Evolutionary conservation across 1,140 invertebrate genomes (phyloP).

Genomic region (Chironomus tepperi): DNA sequence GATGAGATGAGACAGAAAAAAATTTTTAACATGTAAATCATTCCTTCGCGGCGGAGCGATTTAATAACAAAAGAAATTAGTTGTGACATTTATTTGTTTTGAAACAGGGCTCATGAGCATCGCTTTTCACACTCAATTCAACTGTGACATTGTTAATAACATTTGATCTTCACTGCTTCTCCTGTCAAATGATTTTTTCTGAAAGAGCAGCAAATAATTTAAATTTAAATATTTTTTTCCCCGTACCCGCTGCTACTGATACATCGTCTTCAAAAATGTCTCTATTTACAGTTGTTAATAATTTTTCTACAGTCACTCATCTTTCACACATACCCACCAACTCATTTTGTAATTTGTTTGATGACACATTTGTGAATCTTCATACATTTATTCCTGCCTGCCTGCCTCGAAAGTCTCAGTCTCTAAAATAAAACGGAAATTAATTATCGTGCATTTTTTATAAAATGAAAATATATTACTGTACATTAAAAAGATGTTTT

Average conservation of each 20-base stretch:
- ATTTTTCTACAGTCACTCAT: slow-evolving; percentile 15
- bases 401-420: neutral
- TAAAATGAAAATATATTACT: slow-evolving; percentile 4
- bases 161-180: slow-evolving; percentile 19
- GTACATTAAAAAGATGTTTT: neutral
- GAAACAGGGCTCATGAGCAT: slow-evolving; percentile 1
- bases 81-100: slow-evolving; percentile 22
- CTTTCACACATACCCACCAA: neutral
- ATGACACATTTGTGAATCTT: slow-evolving; percentile 21
- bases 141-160: slow-evolving; percentile 20
- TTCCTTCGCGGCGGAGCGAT: neutral
- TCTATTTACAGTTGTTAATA: slow-evolving; percentile 21
- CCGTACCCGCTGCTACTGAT: neutral
- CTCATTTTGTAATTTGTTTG: slow-evolving; percentile 19
- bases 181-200: neutral
- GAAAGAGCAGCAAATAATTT: neutral
- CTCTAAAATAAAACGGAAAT: slow-evolving; percentile 9
- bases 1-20: neutral
- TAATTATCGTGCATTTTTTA: slow-evolving; percentile 9
- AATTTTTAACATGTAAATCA: neutral
- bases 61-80: slow-evolving; percentile 20
- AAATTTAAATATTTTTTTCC: neutral
- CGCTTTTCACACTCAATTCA: slow-evolving; percentile 21
- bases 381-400: neutral
- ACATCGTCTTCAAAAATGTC: too few species aligned